Conservation (phyloP, 2,113 vertebrate species). For the Nicator chloris region DNA sequence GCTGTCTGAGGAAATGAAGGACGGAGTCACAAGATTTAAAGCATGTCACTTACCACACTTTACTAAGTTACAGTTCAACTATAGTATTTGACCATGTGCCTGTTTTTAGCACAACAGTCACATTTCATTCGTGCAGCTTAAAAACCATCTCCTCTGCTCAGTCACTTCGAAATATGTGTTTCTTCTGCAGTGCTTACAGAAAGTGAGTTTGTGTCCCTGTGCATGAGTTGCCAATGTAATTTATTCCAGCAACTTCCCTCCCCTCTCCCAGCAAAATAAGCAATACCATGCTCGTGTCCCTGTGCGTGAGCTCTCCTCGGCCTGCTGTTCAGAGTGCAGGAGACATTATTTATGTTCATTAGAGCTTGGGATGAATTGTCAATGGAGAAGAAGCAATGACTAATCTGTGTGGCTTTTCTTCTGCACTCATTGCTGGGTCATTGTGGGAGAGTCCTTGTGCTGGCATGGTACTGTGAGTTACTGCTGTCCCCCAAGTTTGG, state of each 20-base stretch:
- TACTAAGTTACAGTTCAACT: slow-evolving; percentile 57
- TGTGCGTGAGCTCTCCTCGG: not conserved
- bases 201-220: not conserved
- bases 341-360: not conserved
- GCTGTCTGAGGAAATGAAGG: slow-evolving; percentile 42
- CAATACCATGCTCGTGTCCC: not conserved
- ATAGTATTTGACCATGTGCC: slow-evolving; percentile 40
- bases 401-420: not conserved
- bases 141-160: not conserved
- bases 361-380: not conserved
- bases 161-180: not conserved
- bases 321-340: not conserved
- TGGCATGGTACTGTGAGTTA: not conserved
- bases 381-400: not conserved
- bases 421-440: not conserved
- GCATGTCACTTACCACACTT: slow-evolving; percentile 57
- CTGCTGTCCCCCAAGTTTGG: not conserved
- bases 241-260: not conserved
- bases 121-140: slow-evolving; percentile 2
- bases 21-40: slow-evolving; percentile 45
- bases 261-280: not conserved
- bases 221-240: not conserved
- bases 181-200: not conserved
- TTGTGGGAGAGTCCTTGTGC: not conserved
- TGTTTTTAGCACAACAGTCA: slow-evolving; percentile 47